Base-by-base conservation (phyloP, 2,888 invertebrate genomes). In the Drosophila vallismaia region DNA sequence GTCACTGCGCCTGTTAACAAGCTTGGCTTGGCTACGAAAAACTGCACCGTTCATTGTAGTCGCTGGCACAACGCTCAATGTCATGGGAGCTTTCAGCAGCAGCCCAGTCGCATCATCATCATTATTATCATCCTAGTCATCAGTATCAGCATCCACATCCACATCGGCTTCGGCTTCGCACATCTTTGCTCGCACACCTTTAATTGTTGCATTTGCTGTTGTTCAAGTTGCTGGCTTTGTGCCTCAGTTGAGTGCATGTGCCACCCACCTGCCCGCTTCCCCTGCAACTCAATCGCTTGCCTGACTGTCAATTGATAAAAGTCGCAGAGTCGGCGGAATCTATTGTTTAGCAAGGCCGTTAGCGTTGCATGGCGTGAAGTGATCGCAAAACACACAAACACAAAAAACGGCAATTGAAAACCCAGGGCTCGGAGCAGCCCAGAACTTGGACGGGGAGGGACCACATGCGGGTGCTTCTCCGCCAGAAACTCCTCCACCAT, bases 301-400 rank as follows among this genome's bases (percentile, higher is more conserved):
- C 36, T 19, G 74, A 74, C 71, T 76, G 80, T 82, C 86, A 86
- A 82, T 86, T 87, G 87, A 86, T 85, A 75, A 82, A 78, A 74
- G 60, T 77, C 67, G 50, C 74, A 72, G 68, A 49, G 66, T 45
- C 49, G 70, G 40, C 58, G 63, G 69, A 71, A 77, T 79, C 85
- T 85, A 87, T 86, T 86, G 85, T 86, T 85, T 82, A 56, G 77
- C 87, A 86, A 86, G 86, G 86, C 87, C 87, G 77, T 79, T 81
- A 77, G 74, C 79, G 87, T 83, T 75, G 87, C 80, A 79, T 86
- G 78, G 85, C 87, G 75, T 80, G 67, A 75, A 76, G 73, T 57
- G 62, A 31, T 57, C 58, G 57, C 60, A 57, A 31, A 48, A 19
- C 57, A 55, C 46, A 45, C 26, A 45, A 44, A 42, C 12, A 44